A percentile compares a stretch with the other conserved stretches of the same genome.
These are phyloP conservation scores for Hippolais icterina DNA, from an alignment of 2,113 vertebrate genomes.

Conservation along the genomic window DNA sequence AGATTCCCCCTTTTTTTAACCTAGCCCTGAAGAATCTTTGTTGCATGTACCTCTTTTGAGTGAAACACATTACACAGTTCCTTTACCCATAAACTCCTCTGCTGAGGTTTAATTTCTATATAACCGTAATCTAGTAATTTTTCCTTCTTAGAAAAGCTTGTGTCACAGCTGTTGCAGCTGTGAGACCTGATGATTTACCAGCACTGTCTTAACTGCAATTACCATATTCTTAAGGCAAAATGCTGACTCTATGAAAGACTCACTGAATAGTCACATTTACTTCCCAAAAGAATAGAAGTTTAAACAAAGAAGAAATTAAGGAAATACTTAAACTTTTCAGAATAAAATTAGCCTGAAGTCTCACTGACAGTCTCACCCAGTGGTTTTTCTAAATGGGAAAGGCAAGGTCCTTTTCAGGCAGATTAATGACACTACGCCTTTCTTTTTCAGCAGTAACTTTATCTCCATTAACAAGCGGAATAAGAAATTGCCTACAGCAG, in stretches of 20 bases:
- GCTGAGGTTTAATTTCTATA: background rate
- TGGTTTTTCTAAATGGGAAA: background rate
- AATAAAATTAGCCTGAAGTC: background rate
- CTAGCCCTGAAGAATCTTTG: background rate
- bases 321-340: background rate
- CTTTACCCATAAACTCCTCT: background rate
- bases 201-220: background rate
- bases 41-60: background rate
- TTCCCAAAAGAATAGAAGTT: background rate
- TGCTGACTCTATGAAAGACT: background rate
- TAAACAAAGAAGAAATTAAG: background rate
- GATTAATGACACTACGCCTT: background rate
- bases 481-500: background rate
- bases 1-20: background rate
- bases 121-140: background rate
- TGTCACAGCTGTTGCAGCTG: background rate
- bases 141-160: background rate
- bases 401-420: background rate
- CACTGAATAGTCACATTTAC: background rate
- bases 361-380: background rate
- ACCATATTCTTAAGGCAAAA: background rate
- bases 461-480: background rate
- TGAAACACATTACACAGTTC: background rate
- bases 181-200: background rate
- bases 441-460: background rate